Percentiles rank a stretch among this genome's conserved stretches.
These are phyloP conservation scores for Labeo rohita DNA, from an alignment of 2,113 vertebrate genomes.

Conservation along the genomic window DNA sequence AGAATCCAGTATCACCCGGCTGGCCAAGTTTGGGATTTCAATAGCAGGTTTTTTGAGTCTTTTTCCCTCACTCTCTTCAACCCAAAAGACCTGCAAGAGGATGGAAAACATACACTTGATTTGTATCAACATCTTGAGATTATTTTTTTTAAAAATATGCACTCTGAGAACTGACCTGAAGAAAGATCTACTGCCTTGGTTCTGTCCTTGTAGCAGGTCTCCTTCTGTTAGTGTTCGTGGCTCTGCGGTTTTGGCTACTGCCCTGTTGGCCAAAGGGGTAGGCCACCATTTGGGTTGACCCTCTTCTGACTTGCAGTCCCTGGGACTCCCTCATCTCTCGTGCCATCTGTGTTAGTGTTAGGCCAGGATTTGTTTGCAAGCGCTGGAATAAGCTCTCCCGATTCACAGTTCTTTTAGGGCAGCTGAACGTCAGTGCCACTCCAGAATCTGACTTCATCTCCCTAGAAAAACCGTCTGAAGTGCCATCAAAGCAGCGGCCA, in stretches of 20 bases:
- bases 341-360: conserved; percentile 85
- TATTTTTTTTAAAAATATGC: background rate
- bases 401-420: conserved; percentile 82
- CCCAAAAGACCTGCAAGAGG: conserved; percentile 54
- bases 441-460: conserved; percentile 89
- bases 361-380: conserved; percentile 82
- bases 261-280: conserved; percentile 74
- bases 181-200: conserved; percentile 66
- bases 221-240: conserved; percentile 66
- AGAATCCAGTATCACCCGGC: conserved; percentile 58
- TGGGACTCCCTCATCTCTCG: conserved; percentile 82
- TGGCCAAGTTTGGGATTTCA: conserved; percentile 54
- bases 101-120: conserved; percentile 44
- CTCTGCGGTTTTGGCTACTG: conserved; percentile 67
- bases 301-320: conserved; percentile 70
- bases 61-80: conserved; percentile 51
- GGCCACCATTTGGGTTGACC: conserved; percentile 73
- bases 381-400: conserved; percentile 90
- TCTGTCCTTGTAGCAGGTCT: conserved; percentile 62
- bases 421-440: conserved; percentile 87
- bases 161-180: conserved; percentile 56
- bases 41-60: conserved; percentile 46
- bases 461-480: conserved; percentile 93
- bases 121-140: conserved; percentile 9
- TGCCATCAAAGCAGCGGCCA: conserved; percentile 95